These are phyloP conservation scores for Linnaemya tessellans DNA, from an alignment of 2,888 invertebrate genomes.

Conservation along the genomic window DNA sequence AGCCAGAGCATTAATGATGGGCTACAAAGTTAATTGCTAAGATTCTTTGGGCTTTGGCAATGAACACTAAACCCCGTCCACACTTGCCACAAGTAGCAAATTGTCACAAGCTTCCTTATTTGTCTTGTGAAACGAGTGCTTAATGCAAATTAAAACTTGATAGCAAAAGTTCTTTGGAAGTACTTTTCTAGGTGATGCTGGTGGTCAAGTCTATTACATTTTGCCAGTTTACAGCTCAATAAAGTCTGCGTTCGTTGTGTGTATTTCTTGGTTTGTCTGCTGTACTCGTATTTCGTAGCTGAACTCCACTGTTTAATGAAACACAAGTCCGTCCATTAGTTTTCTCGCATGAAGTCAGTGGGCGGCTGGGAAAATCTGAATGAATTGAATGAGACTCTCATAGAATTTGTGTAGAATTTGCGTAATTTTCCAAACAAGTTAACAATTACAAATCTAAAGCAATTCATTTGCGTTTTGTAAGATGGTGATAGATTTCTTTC, in stretches of 20 bases:
- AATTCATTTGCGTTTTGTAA: conserved; percentile 72
- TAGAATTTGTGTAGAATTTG: conserved; percentile 68
- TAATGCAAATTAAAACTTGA: conserved; percentile 45
- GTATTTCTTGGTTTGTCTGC: conserved; percentile 13
- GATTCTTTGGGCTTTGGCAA: conserved; percentile 39
- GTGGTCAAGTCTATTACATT: conserved; percentile 56
- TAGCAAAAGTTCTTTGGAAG: conserved; percentile 33
- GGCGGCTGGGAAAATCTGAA: background rate
- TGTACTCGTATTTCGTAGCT: conserved; percentile 15
- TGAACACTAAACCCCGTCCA: background rate
- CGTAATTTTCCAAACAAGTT: conserved; percentile 75
- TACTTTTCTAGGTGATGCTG: conserved; percentile 40
- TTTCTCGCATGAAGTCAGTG: conserved; percentile 4
- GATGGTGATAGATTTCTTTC: background rate
- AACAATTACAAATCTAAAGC: conserved; percentile 73
- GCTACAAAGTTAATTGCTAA: conserved; percentile 67
- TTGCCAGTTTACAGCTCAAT: conserved; percentile 57
- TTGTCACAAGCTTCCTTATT: conserved; percentile 4
- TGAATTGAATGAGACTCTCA: conserved; percentile 28
- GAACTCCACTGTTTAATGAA: conserved; percentile 29
- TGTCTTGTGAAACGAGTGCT: conserved; percentile 18
- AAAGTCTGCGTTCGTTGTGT: conserved; percentile 28
- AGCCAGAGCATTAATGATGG: conserved; percentile 51
- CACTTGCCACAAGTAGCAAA: conserved; percentile 9
- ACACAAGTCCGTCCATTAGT: conserved; percentile 36